Conservation (phyloP, 2,113 vertebrate genomes). For the Hoplias malabaricus region DNA sequence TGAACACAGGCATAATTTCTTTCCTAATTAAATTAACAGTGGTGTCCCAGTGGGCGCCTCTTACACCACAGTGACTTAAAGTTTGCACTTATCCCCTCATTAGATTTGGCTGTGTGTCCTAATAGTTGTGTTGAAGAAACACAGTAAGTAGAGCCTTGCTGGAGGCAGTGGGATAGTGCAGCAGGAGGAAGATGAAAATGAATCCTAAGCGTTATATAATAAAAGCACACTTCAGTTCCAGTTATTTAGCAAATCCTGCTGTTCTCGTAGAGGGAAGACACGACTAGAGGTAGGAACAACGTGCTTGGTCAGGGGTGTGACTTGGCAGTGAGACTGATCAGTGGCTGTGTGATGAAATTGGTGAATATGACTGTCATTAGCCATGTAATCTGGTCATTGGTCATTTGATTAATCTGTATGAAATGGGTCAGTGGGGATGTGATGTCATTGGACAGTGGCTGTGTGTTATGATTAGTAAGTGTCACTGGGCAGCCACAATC, state of each 20-base stretch:
- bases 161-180: neutral
- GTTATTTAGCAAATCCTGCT: no score
- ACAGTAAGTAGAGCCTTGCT: slow-evolving; percentile 38
- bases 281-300: no score
- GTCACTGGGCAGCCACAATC: neutral
- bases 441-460: neutral
- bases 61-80: neutral
- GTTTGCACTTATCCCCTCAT: slow-evolving; percentile 6
- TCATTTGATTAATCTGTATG: no score
- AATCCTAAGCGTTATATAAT: no score
- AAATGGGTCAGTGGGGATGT: neutral
- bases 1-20: neutral
- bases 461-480: neutral
- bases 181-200: no score
- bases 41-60: neutral
- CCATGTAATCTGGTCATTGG: neutral
- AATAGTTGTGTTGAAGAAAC: slow-evolving; percentile 43
- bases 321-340: neutral
- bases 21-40: neutral
- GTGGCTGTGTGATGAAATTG: neutral
- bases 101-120: slow-evolving; percentile 7
- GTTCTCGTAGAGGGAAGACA: no score
- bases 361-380: neutral
- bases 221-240: no score
- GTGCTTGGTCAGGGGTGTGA: neutral